phyloP scores from a whole-genome alignment of 2,113 vertebrate species.

The Oreochromis aureus region DNA sequence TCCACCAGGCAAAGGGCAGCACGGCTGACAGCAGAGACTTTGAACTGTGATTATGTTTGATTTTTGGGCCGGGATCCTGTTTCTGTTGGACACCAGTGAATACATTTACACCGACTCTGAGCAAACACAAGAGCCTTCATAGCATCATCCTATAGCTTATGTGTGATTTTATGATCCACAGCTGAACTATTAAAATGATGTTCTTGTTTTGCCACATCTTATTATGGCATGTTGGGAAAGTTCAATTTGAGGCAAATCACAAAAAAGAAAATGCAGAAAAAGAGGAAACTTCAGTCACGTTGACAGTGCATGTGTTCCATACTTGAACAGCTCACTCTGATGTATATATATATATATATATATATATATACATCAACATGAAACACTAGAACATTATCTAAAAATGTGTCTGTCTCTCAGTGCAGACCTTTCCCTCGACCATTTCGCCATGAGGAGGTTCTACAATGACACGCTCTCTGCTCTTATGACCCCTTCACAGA shows the following conservation, averaged over 20 bases:
- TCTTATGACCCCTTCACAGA: conserved; percentile 89
- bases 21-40: conserved; percentile 38
- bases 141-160: background rate
- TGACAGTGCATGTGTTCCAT: background rate
- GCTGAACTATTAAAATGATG: background rate
- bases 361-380: background rate
- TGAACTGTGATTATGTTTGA: conserved; percentile 42
- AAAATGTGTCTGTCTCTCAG: conserved; percentile 62
- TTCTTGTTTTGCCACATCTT: background rate
- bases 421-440: conserved; percentile 88
- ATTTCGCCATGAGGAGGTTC: conserved; percentile 92
- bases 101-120: background rate
- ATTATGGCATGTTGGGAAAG: background rate
- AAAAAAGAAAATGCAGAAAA: background rate
- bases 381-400: background rate
- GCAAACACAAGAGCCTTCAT: background rate
- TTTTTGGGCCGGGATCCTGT: conserved; percentile 32
- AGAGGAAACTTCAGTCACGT: background rate
- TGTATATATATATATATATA: background rate
- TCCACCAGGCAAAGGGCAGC: conserved; percentile 17
- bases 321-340: background rate
- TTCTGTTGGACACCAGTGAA: background rate
- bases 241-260: background rate
- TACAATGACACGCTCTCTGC: conserved; percentile 84
- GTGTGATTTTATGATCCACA: background rate